Conservation (phyloP, 2,113 vertebrate species). For the Podarcis cretensis region DNA sequence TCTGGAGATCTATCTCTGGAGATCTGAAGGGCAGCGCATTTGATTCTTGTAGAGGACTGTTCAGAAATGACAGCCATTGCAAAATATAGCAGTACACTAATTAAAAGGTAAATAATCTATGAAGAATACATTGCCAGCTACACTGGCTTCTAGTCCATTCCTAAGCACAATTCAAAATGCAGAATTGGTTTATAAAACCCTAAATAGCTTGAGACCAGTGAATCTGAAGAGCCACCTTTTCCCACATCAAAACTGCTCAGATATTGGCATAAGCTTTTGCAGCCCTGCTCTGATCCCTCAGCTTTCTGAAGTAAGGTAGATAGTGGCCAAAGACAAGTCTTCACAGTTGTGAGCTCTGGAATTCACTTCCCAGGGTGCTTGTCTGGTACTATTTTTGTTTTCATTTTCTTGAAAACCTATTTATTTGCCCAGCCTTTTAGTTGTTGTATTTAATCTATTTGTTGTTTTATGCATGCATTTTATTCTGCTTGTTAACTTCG, state of each 20-base stretch:
- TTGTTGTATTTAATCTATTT: not conserved
- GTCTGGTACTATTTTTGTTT: not conserved
- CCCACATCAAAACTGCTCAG: not conserved
- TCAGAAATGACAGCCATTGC: too few relatives aligned
- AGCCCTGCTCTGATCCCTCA: not conserved
- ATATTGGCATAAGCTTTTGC: not conserved
- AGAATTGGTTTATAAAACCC: not conserved
- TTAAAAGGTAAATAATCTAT: too few relatives aligned
- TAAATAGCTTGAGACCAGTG: not conserved
- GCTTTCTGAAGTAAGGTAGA: not conserved
- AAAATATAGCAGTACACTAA: too few relatives aligned
- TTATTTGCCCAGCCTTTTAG: not conserved
- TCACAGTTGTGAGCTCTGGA: not conserved
- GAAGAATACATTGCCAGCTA: too few relatives aligned
- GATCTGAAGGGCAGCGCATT: not conserved
- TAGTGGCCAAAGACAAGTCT: too few relatives aligned
- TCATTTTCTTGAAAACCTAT: not conserved
- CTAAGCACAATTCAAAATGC: not conserved
- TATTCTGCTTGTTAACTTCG: not conserved
- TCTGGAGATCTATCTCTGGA: not conserved
- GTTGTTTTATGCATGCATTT: not conserved
- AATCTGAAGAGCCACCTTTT: not conserved
- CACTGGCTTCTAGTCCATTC: not conserved
- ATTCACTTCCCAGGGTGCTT: not conserved
- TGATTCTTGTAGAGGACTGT: not conserved